Percentiles rank a stretch among this genome's conserved stretches.
phyloP scores from a whole-genome alignment of 1,140 invertebrate genomes.

The Nebria ingens region DNA sequence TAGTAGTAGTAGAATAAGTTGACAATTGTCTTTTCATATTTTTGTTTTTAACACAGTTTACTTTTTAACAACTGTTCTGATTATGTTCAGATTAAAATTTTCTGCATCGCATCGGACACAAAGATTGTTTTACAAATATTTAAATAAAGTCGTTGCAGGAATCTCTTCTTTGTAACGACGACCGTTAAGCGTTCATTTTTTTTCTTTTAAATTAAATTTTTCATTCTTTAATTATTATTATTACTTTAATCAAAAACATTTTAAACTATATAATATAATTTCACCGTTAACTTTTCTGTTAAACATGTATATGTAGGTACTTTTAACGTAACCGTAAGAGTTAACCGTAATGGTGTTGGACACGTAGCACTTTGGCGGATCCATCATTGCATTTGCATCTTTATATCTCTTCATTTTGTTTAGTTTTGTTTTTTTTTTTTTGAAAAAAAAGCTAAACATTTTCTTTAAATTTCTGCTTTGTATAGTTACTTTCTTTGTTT shows the following conservation, averaged over 20 bases:
- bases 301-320: neutral
- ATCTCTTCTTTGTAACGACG: neutral
- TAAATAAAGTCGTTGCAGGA: slow-evolving; percentile 4
- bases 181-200: slow-evolving; percentile 6
- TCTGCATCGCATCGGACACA: neutral
- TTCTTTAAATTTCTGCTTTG: no score
- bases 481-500: neutral
- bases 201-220: slow-evolving; percentile 10
- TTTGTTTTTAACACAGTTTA: slow-evolving; percentile 7
- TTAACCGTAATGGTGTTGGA: slow-evolving; percentile 6
- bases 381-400: slow-evolving; percentile 7
- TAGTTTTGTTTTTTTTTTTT: slow-evolving; percentile 15
- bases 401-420: slow-evolving; percentile 9
- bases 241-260: slow-evolving; percentile 8
- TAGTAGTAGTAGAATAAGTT: neutral
- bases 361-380: neutral
- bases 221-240: no score
- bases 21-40: slow-evolving; percentile 1
- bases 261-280: slow-evolving; percentile 3
- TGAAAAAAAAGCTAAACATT: slow-evolving; percentile 17
- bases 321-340: neutral
- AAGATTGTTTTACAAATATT: slow-evolving; percentile 6
- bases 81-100: neutral
- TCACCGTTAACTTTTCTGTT: neutral
- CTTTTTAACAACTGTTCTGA: slow-evolving; percentile 8